Evolutionary conservation across 2,888 invertebrate genomes (phyloP), one percentile per base, ranked within the genome.

Genomic region (Xestia ashworthii): DNA sequence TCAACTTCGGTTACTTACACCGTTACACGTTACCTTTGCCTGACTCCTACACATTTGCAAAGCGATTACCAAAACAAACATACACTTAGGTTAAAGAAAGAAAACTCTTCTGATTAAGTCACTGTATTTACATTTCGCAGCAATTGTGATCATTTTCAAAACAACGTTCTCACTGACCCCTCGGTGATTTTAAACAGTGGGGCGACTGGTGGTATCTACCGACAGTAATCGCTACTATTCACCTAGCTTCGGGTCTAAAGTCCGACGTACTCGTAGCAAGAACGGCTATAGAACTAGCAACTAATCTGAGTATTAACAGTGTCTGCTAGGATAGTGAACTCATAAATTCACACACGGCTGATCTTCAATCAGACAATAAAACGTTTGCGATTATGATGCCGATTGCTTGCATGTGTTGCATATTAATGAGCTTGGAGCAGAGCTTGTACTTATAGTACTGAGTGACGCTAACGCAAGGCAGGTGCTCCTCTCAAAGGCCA

Each of bases 401-500:
- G 55, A 82, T 76, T 71, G 69, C 53, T 71, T 75, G 74, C 81
- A 88, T 81, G 78, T 70, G 78, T 77, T 80, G 86, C 81, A 86
- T 84, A 81, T 44, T 77, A 84, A 86, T 81, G 72, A 68, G 44
- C 4, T 70, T 66, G 22, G 38, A 38, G 53, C 46, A 38, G 14
- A 55, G 64, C 41, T 72, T 53, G 53, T 70, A 70, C 60, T 74
- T 69, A 48, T 41, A 48, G 44, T 74, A 64, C 73, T 71, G 60
- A 71, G 71, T 55, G 55, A 65, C 14, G n/a, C 71, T 46, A 77
- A 80, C 62, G 22, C 44, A 41, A 83, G 50, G 65, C 84, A 87
- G 86, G 86, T 88, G 86, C 80, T 84, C 67, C 72, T 69, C 58
- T 71, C 44, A 79, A 60, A 89, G 87, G 89, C 82, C 82, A 83